Evolutionary conservation across 2,113 vertebrate species (phyloP), one percentile per base, ranked within the genome.

Genomic region (Thryonomys swinderianus): DNA sequence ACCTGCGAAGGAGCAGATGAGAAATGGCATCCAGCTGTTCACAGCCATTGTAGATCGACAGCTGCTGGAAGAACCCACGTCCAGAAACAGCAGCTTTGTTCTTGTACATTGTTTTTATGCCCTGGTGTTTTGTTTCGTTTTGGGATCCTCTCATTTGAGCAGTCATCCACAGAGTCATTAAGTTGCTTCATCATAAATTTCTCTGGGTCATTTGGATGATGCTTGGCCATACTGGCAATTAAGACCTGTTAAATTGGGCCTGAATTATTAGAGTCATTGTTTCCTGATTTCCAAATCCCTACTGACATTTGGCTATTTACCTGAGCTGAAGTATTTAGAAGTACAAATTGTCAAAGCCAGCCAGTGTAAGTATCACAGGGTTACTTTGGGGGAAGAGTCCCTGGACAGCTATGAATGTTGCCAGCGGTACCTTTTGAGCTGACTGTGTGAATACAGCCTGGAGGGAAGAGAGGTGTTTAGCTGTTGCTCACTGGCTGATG

Each of bases 241-340:
- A 59, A 71, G 25, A 4, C 32, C 25, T 73, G 17, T 83, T 69
- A 67, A 17, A 55, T 86, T 61, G 45, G 5, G 27, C 12, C 53
- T 62, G 30, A 73, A 57, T 91, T 73, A n/a, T 91, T 80, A 66
- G 12, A 82, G 48, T 51, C 32, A 53, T 82, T 85, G 12, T 74
- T 94, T 96, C 85, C 51, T 67, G 21, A 67, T 93, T 90, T 90
- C 82, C 79, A 95, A 55, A 88, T 48, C 91, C 80, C 23, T 67
- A 51, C 16, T 59, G 51, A 69, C 25, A 59, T 79, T 79, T 73
- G 37, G 32, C 64, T 48, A 88, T 80, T 95, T 61, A 61, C 66
- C 45, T 45, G 79, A 76, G 62, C 40, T 12, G 48, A 83, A 76
- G 42, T 84, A 80, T 34, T 91, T 93, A 34, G 32, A 42, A 61